These are phyloP conservation scores for Moxostoma hubbsi DNA, from an alignment of 2,797 vertebrate species.

Conservation along the genomic window DNA sequence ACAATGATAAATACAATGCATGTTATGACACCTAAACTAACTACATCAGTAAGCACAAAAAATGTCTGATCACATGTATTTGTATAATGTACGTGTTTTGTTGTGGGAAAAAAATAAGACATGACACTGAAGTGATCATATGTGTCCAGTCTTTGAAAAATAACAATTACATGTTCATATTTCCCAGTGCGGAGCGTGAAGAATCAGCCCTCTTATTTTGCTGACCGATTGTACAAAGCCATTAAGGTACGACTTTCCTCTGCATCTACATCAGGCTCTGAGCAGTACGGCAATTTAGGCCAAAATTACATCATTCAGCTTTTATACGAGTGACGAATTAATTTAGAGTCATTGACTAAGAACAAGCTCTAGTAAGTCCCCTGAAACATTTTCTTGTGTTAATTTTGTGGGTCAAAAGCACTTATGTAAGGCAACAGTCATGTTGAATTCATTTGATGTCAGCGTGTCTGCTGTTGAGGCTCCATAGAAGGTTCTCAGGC, in stretches of 20 bases:
- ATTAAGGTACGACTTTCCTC: conserved; percentile 88
- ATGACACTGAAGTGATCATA: neutral
- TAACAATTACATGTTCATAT: conserved; percentile 20
- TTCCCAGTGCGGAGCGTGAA: conserved; percentile 91
- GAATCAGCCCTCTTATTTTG: conserved; percentile 93
- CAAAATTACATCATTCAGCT: conserved; percentile 3
- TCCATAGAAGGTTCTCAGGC: neutral
- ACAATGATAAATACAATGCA: neutral
- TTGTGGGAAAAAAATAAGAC: neutral
- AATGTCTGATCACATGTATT: neutral
- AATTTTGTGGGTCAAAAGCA: neutral
- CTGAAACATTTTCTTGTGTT: conserved; percentile 10
- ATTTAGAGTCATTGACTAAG: conserved; percentile 11
- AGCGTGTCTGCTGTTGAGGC: neutral
- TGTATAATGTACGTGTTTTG: neutral
- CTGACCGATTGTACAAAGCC: conserved; percentile 94
- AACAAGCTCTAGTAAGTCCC: conserved; percentile 6
- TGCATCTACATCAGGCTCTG: neutral
- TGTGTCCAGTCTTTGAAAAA: neutral
- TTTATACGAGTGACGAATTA: conserved; percentile 14
- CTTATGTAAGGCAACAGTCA: conserved; percentile 14
- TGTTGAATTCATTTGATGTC: conserved; percentile 19
- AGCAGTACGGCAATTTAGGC: neutral
- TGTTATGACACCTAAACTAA: neutral
- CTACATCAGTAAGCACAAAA: neutral